Evolutionary conservation across 2,888 invertebrate genomes (phyloP).

Genomic region (Margaritifera margaritifera): DNA sequence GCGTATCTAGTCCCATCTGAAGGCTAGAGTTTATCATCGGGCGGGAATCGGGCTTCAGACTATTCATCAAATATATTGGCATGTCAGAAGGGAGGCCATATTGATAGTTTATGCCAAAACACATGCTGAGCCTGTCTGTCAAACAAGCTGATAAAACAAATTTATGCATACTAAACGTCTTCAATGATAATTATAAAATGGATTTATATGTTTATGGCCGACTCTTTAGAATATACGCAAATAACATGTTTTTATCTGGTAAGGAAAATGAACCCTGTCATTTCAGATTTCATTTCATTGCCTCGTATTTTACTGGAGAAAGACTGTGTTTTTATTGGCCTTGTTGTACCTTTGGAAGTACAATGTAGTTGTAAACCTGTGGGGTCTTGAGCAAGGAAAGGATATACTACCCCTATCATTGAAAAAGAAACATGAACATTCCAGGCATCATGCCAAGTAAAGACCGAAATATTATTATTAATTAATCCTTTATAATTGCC

Average conservation of each 20-base stretch:
- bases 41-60: constrained; percentile 7
- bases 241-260: constrained; percentile 6
- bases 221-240: constrained; percentile 3
- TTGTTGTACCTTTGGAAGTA: no score
- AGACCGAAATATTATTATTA: no score
- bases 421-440: no score
- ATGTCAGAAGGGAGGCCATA: constrained; percentile 4
- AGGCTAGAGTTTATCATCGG: constrained; percentile 14
- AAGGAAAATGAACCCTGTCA: constrained; percentile 12
- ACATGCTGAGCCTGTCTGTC: constrained; percentile 6
- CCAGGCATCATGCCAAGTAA: no score
- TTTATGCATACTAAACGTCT: constrained; percentile 21
- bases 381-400: no score
- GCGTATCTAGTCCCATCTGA: constrained; percentile 13
- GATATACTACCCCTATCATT: no score
- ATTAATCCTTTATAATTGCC: no score
- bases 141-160: constrained; percentile 15
- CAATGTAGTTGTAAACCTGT: no score
- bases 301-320: neutral
- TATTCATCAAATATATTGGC: constrained; percentile 3
- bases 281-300: constrained; percentile 3
- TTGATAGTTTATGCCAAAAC: neutral
- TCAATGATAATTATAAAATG: constrained; percentile 21
- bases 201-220: constrained; percentile 7
- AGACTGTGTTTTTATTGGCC: constrained; percentile 1